phyloP scores from a whole-genome alignment of 2,888 invertebrate species.

The Latrodectus hesperus region DNA sequence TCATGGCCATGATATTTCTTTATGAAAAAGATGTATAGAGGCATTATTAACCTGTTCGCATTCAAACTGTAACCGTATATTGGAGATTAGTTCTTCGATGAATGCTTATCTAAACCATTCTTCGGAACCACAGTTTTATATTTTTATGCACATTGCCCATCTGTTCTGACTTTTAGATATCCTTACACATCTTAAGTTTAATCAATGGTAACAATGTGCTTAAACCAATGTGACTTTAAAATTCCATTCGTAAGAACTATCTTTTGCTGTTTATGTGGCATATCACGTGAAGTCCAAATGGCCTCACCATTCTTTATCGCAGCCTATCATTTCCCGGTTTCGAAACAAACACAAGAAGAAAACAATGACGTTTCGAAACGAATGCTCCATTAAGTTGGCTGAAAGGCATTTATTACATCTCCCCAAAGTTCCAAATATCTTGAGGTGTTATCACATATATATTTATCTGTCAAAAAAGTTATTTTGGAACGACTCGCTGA shows the following conservation, averaged over 20 bases:
- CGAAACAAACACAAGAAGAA: not conserved
- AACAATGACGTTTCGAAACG: not conserved
- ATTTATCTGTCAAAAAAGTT: slow-evolving; percentile 58
- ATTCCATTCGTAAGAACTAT: not conserved
- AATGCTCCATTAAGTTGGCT: slow-evolving; percentile 2
- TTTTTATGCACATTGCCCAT: no score
- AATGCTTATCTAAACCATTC: no score
- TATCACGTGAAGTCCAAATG: not conserved
- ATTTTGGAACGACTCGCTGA: slow-evolving; percentile 31
- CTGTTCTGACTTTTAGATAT: no score
- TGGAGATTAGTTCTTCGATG: no score
- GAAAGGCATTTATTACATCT: slow-evolving; percentile 18
- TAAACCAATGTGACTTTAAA: no score
- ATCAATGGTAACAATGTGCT: no score
- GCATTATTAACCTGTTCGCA: no score
- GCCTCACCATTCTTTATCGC: not conserved
- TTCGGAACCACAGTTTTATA: no score
- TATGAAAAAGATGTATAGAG: no score
- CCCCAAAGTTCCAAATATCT: slow-evolving; percentile 18
- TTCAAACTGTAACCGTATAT: no score
- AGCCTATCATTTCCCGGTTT: not conserved
- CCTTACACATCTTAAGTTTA: no score
- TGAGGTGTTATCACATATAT: slow-evolving; percentile 42
- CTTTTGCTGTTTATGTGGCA: not conserved
- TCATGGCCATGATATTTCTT: no score